phyloP scores from a whole-genome alignment of 2,113 vertebrate species.

The Anoplopoma fimbria region DNA sequence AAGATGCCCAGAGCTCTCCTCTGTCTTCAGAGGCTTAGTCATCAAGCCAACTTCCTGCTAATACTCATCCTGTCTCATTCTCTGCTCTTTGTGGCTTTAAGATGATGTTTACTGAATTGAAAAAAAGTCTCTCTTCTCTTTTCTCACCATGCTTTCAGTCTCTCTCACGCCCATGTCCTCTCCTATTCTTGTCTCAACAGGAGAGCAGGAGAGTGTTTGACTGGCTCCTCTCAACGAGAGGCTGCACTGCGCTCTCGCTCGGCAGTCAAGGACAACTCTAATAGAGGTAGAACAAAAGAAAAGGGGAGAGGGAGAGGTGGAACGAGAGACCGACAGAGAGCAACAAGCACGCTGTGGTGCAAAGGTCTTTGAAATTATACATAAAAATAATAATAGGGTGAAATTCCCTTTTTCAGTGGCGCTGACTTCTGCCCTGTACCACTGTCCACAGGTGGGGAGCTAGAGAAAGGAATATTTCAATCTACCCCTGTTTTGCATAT shows the following conservation, averaged over 20 bases:
- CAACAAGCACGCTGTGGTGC: constrained; percentile 57
- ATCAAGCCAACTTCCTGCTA: constrained; percentile 69
- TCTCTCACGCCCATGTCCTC: constrained; percentile 46
- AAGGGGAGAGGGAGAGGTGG: constrained; percentile 21
- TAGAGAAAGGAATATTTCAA: constrained; percentile 19
- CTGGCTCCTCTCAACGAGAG: constrained; percentile 72
- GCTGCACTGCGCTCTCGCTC: constrained; percentile 54
- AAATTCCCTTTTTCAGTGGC: constrained; percentile 42
- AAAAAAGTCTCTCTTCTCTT: constrained; percentile 13
- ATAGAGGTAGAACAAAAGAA: constrained; percentile 79
- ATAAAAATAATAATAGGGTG: constrained; percentile 58
- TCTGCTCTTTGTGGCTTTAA: constrained; percentile 37
- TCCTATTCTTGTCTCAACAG: constrained; percentile 70
- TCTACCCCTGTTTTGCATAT: constrained; percentile 26
- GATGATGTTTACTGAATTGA: constrained; percentile 55
- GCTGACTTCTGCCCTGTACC: constrained; percentile 43
- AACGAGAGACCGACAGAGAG: constrained; percentile 33
- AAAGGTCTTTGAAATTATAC: constrained; percentile 61
- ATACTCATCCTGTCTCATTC: constrained; percentile 59
- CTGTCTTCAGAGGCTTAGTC: constrained; percentile 70
- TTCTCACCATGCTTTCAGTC: neutral
- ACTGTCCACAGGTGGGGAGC: constrained; percentile 56
- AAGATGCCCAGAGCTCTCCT: constrained; percentile 54
- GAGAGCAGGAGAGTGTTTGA: constrained; percentile 66
- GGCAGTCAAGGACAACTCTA: constrained; percentile 78